A percentile compares a stretch with the other conserved stretches of the same genome.
phyloP scores from a whole-genome alignment of 2,888 invertebrate genomes.

The Agrotis segetum region DNA sequence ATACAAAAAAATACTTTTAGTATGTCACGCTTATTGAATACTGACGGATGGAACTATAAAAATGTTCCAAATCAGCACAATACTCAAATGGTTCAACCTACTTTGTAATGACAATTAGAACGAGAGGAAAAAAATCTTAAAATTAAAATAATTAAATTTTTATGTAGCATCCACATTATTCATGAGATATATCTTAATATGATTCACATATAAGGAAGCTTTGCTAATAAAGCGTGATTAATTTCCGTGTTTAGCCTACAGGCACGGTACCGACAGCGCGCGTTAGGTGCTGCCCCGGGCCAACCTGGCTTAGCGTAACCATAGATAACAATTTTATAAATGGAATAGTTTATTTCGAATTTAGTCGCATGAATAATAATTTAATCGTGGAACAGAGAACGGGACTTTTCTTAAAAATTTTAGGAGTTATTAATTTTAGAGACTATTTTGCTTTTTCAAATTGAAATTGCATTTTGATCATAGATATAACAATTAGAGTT shows the following conservation, averaged over 20 bases:
- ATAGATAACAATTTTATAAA: constrained; percentile 74
- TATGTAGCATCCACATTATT: constrained; percentile 56
- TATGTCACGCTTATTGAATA: constrained; percentile 14
- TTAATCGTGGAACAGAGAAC: constrained; percentile 63
- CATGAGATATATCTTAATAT: constrained; percentile 61
- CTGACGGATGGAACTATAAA: constrained; percentile 10
- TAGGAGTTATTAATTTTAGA: not conserved
- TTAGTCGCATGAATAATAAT: constrained; percentile 68
- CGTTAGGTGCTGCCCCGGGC: constrained; percentile 71
- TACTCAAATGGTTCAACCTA: constrained; percentile 15
- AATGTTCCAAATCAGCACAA: constrained; percentile 11
- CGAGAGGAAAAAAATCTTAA: constrained; percentile 24
- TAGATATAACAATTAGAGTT: not conserved
- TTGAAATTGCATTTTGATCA: not conserved
- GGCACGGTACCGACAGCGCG: constrained; percentile 67
- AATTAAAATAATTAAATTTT: constrained; percentile 58
- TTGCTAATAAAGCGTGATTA: constrained; percentile 78
- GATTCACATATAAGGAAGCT: constrained; percentile 72
- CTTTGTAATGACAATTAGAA: constrained; percentile 33
- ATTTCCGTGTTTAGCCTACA: constrained; percentile 73
- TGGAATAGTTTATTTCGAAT: constrained; percentile 73
- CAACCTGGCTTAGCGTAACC: constrained; percentile 63
- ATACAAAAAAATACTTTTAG: constrained; percentile 2
- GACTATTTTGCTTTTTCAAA: not conserved
- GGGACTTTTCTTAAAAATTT: constrained; percentile 17